Evolutionary conservation across 2,888 invertebrate species (phyloP).

Genomic region (Drosophila parthenogenetica): DNA sequence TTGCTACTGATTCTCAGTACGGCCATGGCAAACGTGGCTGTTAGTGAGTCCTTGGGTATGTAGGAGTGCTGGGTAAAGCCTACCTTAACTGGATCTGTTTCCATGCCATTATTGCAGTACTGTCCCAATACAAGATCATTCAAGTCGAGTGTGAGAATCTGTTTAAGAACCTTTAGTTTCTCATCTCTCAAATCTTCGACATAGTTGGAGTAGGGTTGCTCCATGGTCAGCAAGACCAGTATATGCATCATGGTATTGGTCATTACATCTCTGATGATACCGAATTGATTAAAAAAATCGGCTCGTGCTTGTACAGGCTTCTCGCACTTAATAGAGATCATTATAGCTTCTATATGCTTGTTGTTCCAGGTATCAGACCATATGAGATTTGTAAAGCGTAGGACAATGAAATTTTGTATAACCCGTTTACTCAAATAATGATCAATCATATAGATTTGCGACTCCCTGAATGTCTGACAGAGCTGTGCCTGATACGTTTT

Average conservation of each 20-base stretch:
- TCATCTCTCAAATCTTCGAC: conserved; percentile 64
- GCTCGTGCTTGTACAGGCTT: conserved; percentile 49
- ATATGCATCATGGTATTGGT: conserved; percentile 69
- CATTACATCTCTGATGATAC: conserved; percentile 69
- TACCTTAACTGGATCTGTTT: conserved; percentile 55
- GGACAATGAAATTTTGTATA: conserved; percentile 56
- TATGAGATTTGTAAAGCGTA: conserved; percentile 62
- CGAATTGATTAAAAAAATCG: conserved; percentile 65
- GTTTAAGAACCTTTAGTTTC: conserved; percentile 51
- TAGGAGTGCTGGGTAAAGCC: conserved; percentile 66
- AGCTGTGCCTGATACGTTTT: conserved; percentile 52
- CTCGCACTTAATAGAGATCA: conserved; percentile 63
- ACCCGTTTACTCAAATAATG: conserved; percentile 60
- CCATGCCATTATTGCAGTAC: conserved; percentile 57
- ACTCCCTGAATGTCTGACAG: conserved; percentile 64
- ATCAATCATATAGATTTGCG: conserved; percentile 70
- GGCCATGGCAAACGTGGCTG: conserved; percentile 64
- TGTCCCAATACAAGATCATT: conserved; percentile 61
- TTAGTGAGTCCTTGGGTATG: conserved; percentile 64
- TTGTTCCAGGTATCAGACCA: conserved; percentile 67
- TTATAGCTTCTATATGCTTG: conserved; percentile 57
- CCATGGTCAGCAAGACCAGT: conserved; percentile 58
- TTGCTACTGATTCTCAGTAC: conserved; percentile 54
- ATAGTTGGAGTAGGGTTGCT: conserved; percentile 60
- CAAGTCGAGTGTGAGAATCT: conserved; percentile 46